Conservation (phyloP, 1,140 invertebrate genomes). For the Drosophila watanabei region DNA sequence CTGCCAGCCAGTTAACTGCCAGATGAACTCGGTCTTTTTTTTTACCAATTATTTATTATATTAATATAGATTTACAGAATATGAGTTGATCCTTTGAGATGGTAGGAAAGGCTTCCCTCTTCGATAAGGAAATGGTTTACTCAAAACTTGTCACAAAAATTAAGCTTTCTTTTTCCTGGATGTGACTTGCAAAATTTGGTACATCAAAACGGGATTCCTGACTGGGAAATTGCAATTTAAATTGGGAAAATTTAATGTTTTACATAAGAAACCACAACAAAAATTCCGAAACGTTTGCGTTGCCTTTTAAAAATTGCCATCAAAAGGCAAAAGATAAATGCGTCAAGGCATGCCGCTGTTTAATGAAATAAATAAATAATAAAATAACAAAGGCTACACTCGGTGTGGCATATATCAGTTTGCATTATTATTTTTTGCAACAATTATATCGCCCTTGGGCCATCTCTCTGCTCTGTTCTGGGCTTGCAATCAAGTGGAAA, state of each 20-base stretch:
- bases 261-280: too few relatives aligned
- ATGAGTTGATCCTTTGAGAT: constrained; percentile 19
- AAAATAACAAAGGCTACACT: background rate
- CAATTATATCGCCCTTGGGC: constrained; percentile 4
- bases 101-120: background rate
- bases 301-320: background rate
- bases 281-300: too few relatives aligned
- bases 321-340: constrained; percentile 4
- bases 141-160: background rate
- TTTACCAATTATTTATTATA: too few relatives aligned
- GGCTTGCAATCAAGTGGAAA: constrained; percentile 24
- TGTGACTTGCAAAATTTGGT: background rate
- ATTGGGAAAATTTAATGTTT: background rate
- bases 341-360: background rate
- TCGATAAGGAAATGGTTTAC: background rate
- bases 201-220: background rate
- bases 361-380: constrained; percentile 31
- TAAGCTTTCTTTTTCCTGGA: background rate
- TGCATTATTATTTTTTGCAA: background rate
- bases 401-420: background rate
- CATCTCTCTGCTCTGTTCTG: background rate
- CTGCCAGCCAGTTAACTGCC: constrained; percentile 1
- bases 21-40: too few relatives aligned
- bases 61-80: background rate
- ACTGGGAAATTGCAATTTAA: background rate